phyloP scores from a whole-genome alignment of 2,888 invertebrate species.

The Ametastegia equiseti region DNA sequence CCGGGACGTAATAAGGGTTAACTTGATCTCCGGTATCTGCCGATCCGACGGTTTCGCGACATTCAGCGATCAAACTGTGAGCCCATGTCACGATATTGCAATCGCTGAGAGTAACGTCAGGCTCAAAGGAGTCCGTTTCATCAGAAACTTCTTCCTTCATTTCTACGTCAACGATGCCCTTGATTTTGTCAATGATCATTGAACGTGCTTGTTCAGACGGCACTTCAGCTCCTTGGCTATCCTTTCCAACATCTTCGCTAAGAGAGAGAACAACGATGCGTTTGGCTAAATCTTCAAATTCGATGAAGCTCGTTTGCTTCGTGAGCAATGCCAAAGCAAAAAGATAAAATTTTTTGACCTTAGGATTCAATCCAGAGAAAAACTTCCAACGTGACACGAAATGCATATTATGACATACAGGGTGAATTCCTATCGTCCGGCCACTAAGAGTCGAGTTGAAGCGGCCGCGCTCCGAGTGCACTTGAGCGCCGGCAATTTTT shows the following conservation, averaged over 20 bases:
- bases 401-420: too few species aligned
- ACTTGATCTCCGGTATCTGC: conserved; percentile 1
- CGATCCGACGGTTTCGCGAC: conserved; percentile 11
- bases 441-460: too few species aligned
- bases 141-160: neutral
- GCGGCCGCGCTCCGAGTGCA: too few species aligned
- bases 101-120: neutral
- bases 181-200: neutral
- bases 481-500: too few species aligned
- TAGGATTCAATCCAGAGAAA: neutral
- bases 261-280: neutral
- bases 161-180: neutral
- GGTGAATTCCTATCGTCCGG: too few species aligned
- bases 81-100: neutral
- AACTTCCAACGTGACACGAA: conserved; percentile 4
- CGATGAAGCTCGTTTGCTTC: neutral
- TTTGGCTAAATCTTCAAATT: neutral
- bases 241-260: neutral
- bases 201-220: neutral
- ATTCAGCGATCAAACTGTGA: conserved; percentile 13
- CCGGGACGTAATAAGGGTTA: neutral
- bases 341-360: conserved; percentile 14
- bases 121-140: neutral
- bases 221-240: neutral
- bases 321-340: neutral